Evolutionary conservation across 2,888 invertebrate species (phyloP).

Genomic region (Eudasyphora cyanicolor): DNA sequence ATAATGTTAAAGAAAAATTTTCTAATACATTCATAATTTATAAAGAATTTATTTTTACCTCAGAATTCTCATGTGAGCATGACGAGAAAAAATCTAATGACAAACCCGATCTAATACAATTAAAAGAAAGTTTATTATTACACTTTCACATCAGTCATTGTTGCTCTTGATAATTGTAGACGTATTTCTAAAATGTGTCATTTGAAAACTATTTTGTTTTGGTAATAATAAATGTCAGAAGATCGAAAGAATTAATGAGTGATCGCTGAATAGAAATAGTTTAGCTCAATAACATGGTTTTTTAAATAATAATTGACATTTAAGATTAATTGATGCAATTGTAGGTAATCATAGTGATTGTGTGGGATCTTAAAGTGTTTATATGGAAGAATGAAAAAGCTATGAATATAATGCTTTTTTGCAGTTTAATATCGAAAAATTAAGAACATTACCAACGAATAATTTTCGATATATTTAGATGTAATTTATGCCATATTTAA

Average conservation of each 20-base stretch:
- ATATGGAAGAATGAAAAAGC: background rate
- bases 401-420: too few species aligned
- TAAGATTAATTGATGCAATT: background rate
- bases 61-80: background rate
- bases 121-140: constrained; percentile 8
- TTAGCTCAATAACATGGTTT: background rate
- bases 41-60: background rate
- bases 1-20: background rate
- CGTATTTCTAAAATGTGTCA: constrained; percentile 41
- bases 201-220: background rate
- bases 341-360: background rate
- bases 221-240: background rate
- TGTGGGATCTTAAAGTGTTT: too few species aligned
- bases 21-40: background rate
- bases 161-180: constrained; percentile 17
- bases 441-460: too few species aligned
- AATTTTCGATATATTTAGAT: too few species aligned
- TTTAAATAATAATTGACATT: background rate
- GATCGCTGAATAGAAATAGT: background rate
- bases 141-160: constrained; percentile 40
- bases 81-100: too few species aligned
- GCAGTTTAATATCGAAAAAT: too few species aligned
- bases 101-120: background rate
- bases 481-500: too few species aligned
- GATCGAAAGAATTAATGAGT: background rate